Conservation (phyloP, 2,888 invertebrate species). For the Ectemnius continuus region DNA sequence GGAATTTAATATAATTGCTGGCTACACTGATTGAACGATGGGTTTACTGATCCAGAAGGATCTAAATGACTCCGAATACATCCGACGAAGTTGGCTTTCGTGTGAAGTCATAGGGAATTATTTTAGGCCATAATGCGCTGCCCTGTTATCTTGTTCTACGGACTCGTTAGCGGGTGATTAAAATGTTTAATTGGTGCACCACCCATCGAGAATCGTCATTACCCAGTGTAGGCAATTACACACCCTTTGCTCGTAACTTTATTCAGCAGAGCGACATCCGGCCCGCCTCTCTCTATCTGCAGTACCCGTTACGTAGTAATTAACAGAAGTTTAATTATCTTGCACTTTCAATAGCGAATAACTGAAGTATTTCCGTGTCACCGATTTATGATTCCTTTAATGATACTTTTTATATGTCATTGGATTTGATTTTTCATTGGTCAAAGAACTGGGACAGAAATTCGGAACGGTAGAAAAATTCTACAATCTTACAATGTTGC, state of each 20-base stretch:
- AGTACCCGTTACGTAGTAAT: slow-evolving; percentile 23
- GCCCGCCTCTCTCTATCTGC: not conserved
- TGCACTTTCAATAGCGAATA: slow-evolving; percentile 4
- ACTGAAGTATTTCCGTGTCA: not conserved
- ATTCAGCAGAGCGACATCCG: slow-evolving; percentile 7
- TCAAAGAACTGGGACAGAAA: no score
- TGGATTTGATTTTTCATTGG: no score
- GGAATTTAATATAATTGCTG: no score
- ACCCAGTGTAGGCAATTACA: slow-evolving; percentile 41
- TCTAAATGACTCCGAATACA: no score
- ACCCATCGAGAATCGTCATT: slow-evolving; percentile 38
- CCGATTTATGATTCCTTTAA: no score
- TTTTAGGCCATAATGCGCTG: not conserved
- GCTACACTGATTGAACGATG: no score
- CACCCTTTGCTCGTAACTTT: slow-evolving; percentile 15
- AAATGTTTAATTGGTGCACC: slow-evolving; percentile 47
- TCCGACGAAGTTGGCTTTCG: not conserved
- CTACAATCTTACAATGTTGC: no score
- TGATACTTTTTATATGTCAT: no score
- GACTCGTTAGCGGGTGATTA: slow-evolving; percentile 38
- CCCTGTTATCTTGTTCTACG: slow-evolving; percentile 33
- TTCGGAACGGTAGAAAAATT: no score
- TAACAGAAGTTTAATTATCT: slow-evolving; percentile 21
- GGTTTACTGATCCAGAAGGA: no score
- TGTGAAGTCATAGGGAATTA: slow-evolving; percentile 19